Evolutionary conservation across 2,797 vertebrate genomes (phyloP), one percentile per base, ranked within the genome.

Genomic region (Sandelia bainsii): DNA sequence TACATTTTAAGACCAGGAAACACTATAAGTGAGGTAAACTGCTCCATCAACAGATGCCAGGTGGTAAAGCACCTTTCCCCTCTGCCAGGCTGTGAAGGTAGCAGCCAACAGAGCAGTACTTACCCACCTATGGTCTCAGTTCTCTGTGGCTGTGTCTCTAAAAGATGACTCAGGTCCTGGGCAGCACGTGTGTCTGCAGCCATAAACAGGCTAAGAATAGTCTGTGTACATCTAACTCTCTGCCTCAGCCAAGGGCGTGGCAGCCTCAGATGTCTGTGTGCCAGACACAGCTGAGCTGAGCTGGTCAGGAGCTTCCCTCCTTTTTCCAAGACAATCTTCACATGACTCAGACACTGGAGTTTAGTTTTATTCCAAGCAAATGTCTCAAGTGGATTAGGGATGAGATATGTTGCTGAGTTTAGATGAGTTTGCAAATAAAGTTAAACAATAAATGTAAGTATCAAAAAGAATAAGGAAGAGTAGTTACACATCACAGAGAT

Each of bases 31-130:
- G 75, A 91, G 59, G 70, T 83, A 65, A 88, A 71, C 75, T 49
- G 65, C 82, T 83, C 75, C 64, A 32, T 34, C 66, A 66, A 76
- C 62, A 27, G 29, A 58, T 87, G 88, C 86, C 87, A 90, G 80
- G 75, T 81, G 68, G 90, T 86, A 93, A 92, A 93, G 83, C 79
- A 91, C 90, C 87, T 80, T 72, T 79, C 22, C 20, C 16, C 27
- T 51, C 22, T 83, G 83, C 80, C 82, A 78, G 78, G 13, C 53
- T 51, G 39, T 52, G 64, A 63, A 53, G 32, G 56, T 7, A 52
- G 56, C 61, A 59, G 77, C 87, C 77, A 79, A 54, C 27, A 46
- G 52, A 76, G 50, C 67, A 54, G 37, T 9, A 59, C 67, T 63
- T 53, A 65, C 59, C 61, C 39, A 81, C 78, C 86, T 81, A 57